phyloP scores from a whole-genome alignment of 2,888 invertebrate species.

The Patella pellucida region DNA sequence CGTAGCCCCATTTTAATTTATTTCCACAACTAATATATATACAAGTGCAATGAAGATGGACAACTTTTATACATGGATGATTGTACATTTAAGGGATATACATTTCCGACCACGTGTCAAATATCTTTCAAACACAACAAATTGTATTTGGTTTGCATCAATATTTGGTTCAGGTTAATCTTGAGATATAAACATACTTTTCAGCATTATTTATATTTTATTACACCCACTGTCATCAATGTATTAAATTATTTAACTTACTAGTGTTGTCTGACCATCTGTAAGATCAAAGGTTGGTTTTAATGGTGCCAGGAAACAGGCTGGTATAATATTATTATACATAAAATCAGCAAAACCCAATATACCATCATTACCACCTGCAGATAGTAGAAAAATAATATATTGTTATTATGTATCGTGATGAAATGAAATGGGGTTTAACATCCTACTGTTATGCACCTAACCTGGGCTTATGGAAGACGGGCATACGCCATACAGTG shows the following conservation, averaged over 20 bases:
- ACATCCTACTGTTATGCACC: too few species aligned
- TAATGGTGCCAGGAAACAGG: conserved; percentile 74
- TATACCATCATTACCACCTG: conserved; percentile 69
- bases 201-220: not conserved
- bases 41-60: too few species aligned
- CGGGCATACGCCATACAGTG: too few species aligned
- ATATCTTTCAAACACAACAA: not conserved
- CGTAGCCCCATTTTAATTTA: too few species aligned
- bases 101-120: not conserved
- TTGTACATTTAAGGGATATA: too few species aligned
- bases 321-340: conserved; percentile 74
- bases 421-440: too few species aligned
- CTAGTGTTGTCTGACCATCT: conserved; percentile 74
- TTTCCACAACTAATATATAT: too few species aligned
- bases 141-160: not conserved
- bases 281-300: conserved; percentile 73
- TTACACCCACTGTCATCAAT: not conserved
- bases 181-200: not conserved
- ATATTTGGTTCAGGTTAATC: not conserved
- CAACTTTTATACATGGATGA: too few species aligned
- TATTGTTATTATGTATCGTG: too few species aligned
- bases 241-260: conserved; percentile 35
- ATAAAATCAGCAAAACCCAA: conserved; percentile 73
- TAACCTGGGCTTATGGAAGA: too few species aligned
- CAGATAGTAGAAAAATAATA: conserved; percentile 25